phyloP scores from a whole-genome alignment of 2,113 vertebrate species.

The Pelvicachromis taeniatus region DNA sequence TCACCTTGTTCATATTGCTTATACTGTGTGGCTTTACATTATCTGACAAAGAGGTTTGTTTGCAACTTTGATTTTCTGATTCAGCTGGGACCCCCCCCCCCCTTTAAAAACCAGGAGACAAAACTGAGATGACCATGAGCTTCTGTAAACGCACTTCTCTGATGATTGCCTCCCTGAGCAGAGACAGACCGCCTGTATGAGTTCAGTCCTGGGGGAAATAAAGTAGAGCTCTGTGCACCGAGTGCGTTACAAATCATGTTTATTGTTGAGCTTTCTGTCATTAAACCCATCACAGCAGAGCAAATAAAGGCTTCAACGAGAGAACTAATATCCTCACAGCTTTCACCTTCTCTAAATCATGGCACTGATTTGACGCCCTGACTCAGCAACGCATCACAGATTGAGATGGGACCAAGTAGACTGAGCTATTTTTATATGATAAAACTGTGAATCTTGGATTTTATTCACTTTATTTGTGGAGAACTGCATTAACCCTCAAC shows the following conservation, averaged over 20 bases:
- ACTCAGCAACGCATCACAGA: slow-evolving; percentile 9
- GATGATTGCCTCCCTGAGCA: neutral
- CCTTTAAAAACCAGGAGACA: neutral
- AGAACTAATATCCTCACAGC: slow-evolving; percentile 32
- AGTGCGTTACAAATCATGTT: slow-evolving; percentile 44
- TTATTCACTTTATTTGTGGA: neutral
- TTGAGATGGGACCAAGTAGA: neutral
- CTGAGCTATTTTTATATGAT: neutral
- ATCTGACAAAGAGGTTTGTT: neutral
- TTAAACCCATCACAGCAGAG: slow-evolving; percentile 40
- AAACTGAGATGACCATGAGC: slow-evolving; percentile 4
- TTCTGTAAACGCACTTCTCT: neutral
- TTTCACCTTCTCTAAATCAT: slow-evolving; percentile 34
- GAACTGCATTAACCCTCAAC: neutral
- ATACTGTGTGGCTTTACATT: neutral
- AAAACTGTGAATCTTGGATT: neutral
- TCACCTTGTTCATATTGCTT: neutral
- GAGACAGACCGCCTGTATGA: neutral
- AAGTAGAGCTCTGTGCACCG: neutral
- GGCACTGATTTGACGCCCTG: slow-evolving; percentile 25
- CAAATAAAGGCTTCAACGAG: slow-evolving; percentile 41
- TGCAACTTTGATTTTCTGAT: neutral
- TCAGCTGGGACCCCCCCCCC: neutral
- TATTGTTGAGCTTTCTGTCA: slow-evolving; percentile 44
- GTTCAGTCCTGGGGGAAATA: slow-evolving; percentile 42